These are phyloP conservation scores for Epinephelus coioides DNA, from an alignment of 2,797 vertebrate species.

Conservation along the genomic window DNA sequence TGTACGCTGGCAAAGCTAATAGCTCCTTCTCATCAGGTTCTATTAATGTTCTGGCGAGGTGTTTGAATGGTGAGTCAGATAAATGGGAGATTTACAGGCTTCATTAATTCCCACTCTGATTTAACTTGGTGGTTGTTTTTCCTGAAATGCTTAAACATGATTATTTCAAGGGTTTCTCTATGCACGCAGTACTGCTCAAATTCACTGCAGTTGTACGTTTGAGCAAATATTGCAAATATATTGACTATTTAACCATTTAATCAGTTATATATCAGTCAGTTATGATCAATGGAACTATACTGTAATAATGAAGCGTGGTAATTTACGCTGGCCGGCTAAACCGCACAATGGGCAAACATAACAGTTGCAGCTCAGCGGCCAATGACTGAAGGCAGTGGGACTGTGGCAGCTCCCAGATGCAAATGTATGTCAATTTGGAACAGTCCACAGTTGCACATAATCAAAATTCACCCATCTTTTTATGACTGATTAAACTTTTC, in stretches of 20 bases:
- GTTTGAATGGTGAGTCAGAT: slow-evolving; percentile 41
- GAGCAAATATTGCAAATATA: slow-evolving; percentile 20
- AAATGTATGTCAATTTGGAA: slow-evolving; percentile 20
- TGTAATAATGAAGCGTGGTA: slow-evolving; percentile 4
- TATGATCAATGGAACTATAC: neutral
- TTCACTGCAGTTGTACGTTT: slow-evolving; percentile 4
- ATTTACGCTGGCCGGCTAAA: slow-evolving; percentile 10
- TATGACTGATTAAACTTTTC: slow-evolving; percentile 21
- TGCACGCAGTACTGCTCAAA: slow-evolving; percentile 1
- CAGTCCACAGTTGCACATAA: slow-evolving; percentile 1
- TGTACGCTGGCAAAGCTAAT: slow-evolving; percentile 37
- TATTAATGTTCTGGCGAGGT: slow-evolving; percentile 62
- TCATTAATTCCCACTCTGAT: slow-evolving; percentile 54
- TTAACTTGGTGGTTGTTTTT: slow-evolving; percentile 39
- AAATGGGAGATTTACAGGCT: slow-evolving; percentile 40
- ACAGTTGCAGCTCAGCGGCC: neutral
- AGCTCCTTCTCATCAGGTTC: slow-evolving; percentile 54
- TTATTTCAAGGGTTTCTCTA: slow-evolving; percentile 2
- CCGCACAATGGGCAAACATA: neutral
- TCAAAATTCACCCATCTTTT: slow-evolving; percentile 18
- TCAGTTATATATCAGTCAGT: neutral
- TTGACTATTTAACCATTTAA: neutral
- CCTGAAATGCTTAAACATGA: slow-evolving; percentile 28
- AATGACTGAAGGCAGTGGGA: slow-evolving; percentile 14
- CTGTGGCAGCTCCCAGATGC: slow-evolving; percentile 13